Base-by-base conservation (phyloP, 2,888 invertebrate genomes). In the Napeogenes inachia region DNA sequence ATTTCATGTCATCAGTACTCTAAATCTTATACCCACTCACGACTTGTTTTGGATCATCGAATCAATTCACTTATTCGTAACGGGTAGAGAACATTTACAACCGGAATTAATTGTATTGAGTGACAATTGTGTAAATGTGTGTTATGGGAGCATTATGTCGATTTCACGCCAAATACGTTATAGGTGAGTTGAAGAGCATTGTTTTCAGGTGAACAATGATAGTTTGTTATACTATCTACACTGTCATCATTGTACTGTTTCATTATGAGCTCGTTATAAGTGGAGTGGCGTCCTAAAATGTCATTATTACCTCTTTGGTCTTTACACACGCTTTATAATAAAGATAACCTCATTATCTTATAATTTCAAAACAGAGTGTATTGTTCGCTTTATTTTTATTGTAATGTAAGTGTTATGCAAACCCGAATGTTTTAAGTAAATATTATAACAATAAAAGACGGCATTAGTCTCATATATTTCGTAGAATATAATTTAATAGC, bases 121-220 rank as follows among this genome's bases (percentile, higher is more conserved):
- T 63, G 61, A 61, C 62, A 65, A 60, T 59, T 55, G 61, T 57
- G 58, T 58, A 67, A 65, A 86, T 88, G 88, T 89, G 88, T 87
- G 85, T 88, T 72, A 88, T 89, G 83, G 89, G 89, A 69, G 87
- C 83, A 68, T 74, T 90, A 73, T 90, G 89, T 74, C 86, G 87
- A 62, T 87, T 87, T 71, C 89, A 89, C 72, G 89, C 89, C 68
- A 89, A 84, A 78, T 87, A 87, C 74, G 84, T 85, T 66, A 82
- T 89, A 71, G 84, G 89, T 89, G 76, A 89, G 89, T 81, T 64
- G 21, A 63, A 57, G 50, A 56, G 54, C 50, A 54, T 46, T 59
- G 59, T 59, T 56, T 30, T 42, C 6, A 21, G 30, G 54, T 59
- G 33, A 35, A 59, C 50, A 50, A 50, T 50, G 50, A 50, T 5